Conservation (phyloP, 2,888 invertebrate species). For the Blastobasis adustella region DNA sequence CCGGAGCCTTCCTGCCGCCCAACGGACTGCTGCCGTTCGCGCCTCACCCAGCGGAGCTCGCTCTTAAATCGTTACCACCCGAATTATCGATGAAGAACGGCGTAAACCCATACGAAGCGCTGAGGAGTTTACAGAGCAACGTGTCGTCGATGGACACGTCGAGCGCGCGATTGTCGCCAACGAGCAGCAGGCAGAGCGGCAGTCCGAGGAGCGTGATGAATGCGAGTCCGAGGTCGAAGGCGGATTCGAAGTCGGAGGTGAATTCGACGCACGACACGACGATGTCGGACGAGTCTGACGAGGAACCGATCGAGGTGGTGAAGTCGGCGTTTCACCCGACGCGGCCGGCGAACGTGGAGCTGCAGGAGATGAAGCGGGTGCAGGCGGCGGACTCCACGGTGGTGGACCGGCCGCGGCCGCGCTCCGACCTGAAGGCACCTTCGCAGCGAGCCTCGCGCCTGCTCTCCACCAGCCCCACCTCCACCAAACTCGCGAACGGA, state of each 20-base stretch:
- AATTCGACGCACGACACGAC: constrained; percentile 78
- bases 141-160: constrained; percentile 64
- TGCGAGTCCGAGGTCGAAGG: constrained; percentile 64
- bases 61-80: constrained; percentile 61
- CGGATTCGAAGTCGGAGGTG: constrained; percentile 75
- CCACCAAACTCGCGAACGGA: constrained; percentile 75
- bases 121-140: constrained; percentile 61
- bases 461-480: constrained; percentile 63
- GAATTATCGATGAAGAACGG: constrained; percentile 71
- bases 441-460: constrained; percentile 67
- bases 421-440: constrained; percentile 77
- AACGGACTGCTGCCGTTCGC: constrained; percentile 70
- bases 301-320: constrained; percentile 84
- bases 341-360: constrained; percentile 72
- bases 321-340: constrained; percentile 84
- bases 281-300: constrained; percentile 78
- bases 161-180: constrained; percentile 69
- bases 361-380: constrained; percentile 69
- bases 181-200: constrained; percentile 71
- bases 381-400: constrained; percentile 78
- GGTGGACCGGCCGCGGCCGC: constrained; percentile 57
- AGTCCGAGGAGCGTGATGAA: constrained; percentile 65
- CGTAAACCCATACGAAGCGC: constrained; percentile 74
- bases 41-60: constrained; percentile 68
- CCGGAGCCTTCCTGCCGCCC: constrained; percentile 73